Evolutionary conservation across 2,888 invertebrate species (phyloP), one percentile per base, ranked within the genome.

Genomic region (Caenorhabditis sp.): DNA sequence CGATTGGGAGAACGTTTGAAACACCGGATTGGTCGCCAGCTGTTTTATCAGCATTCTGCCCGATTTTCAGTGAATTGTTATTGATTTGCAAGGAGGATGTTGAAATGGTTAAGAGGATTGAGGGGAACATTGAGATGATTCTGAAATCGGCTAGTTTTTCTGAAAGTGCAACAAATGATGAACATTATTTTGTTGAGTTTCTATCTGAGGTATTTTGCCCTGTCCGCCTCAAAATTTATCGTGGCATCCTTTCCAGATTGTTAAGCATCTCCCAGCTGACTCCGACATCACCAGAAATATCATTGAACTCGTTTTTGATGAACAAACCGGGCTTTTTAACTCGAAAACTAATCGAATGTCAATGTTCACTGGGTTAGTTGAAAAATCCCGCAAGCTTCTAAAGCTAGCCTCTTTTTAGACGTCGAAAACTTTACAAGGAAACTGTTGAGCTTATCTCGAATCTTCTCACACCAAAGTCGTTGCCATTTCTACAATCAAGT

Each of bases 271-370:
- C 17, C 67, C 72, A 2, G 54, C 58, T 2, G 59, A 67, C 23
- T 72, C 72, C 1, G 27, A 31, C 3, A 64, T 67, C 43, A 72
- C 67, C 54, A 64, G 62, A 6, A 50, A 54, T 10, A 62, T 72
- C 14, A 67, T 67, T 43, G 61, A 72, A 12, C 61, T 72, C 17
- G 72, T 72, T 10, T 72, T 72, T 62, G 61, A 67, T 49, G 43
- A 58, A 19, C 21, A 72, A 14, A 53, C 55, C 4, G 72, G 73
- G 0, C 37, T 73, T 23, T 73, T 73, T 55, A 36, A 31, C 10
- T 31, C 58, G 17, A 27, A 19, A 19, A 12, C 21, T 5, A 53
- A 50, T 50, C 50, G 19, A 17, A 50, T 50, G 50, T 17, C 17
- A 50, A n/a, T n/a, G 5, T n/a, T 50, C 17, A 14, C 19, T 8